These are phyloP conservation scores for Mormyrus lacerda DNA, from an alignment of 2,113 vertebrate species.

Conservation along the genomic window DNA sequence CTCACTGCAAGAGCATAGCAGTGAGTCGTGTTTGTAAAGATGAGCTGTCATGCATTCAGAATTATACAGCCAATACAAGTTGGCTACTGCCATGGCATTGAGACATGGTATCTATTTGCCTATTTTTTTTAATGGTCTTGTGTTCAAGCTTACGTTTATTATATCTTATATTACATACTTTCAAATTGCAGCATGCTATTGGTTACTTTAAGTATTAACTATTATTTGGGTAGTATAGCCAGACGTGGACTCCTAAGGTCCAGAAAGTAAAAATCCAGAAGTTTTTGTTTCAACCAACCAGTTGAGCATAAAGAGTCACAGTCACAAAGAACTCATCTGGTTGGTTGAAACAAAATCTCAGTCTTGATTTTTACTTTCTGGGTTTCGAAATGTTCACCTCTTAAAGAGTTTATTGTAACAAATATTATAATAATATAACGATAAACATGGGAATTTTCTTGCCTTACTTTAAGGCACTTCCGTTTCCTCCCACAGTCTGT, in stretches of 20 bases:
- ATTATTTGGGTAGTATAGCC: not conserved
- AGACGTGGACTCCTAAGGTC: not conserved
- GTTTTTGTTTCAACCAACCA: not conserved
- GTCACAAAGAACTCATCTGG: not conserved
- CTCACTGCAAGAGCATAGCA: not conserved
- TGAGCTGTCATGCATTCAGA: not conserved
- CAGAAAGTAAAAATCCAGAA: not conserved
- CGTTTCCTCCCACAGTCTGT: not conserved
- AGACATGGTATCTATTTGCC: not conserved
- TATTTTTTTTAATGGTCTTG: not conserved
- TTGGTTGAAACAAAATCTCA: not conserved
- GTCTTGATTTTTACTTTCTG: not conserved
- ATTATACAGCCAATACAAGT: not conserved
- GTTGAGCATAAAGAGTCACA: not conserved
- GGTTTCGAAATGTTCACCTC: not conserved
- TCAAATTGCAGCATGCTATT: not conserved
- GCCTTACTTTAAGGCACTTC: not conserved
- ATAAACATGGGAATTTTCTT: not conserved
- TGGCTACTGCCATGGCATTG: not conserved
- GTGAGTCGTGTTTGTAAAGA: not conserved
- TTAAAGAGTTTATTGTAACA: not conserved
- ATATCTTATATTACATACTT: not conserved
- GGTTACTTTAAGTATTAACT: not conserved
- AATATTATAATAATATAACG: not conserved
- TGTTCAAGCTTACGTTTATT: not conserved